phyloP scores from a whole-genome alignment of 2,797 vertebrate species.

The Intellagama lesueurii region DNA sequence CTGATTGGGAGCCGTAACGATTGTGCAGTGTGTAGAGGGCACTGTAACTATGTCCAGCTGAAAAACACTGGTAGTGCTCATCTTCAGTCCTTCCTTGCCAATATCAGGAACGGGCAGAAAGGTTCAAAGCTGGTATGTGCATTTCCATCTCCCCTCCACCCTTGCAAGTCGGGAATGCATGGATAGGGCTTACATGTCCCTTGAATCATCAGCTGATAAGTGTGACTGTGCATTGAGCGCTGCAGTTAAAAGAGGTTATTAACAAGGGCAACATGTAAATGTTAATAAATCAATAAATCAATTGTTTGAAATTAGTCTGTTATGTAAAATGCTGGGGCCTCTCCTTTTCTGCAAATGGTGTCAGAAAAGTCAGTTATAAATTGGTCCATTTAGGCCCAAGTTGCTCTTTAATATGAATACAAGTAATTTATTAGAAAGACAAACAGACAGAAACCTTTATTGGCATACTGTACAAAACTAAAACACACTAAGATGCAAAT shows the following conservation, averaged over 20 bases:
- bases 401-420: slow-evolving; percentile 69
- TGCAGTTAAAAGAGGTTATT: background rate
- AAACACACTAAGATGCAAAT: no score
- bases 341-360: slow-evolving; percentile 23
- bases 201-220: background rate
- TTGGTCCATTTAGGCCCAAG: slow-evolving; percentile 43
- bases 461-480: no score
- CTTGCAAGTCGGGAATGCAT: background rate
- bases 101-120: background rate
- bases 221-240: background rate
- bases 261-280: slow-evolving; percentile 18
- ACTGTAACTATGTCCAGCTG: no score
- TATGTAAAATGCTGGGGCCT: slow-evolving; percentile 31
- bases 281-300: slow-evolving; percentile 49
- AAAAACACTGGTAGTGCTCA: background rate
- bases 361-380: slow-evolving; percentile 53
- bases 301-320: slow-evolving; percentile 35
- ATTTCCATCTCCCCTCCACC: background rate
- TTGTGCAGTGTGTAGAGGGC: no score
- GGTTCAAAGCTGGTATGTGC: background rate
- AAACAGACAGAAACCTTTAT: no score
- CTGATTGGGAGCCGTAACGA: no score
- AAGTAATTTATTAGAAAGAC: slow-evolving; percentile 63
- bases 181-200: background rate
- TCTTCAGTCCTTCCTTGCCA: background rate